Percentiles rank a stretch among this genome's conserved stretches.
These are phyloP conservation scores for Pangasius krempfi DNA, from an alignment of 2,797 vertebrate species.

Conservation along the genomic window DNA sequence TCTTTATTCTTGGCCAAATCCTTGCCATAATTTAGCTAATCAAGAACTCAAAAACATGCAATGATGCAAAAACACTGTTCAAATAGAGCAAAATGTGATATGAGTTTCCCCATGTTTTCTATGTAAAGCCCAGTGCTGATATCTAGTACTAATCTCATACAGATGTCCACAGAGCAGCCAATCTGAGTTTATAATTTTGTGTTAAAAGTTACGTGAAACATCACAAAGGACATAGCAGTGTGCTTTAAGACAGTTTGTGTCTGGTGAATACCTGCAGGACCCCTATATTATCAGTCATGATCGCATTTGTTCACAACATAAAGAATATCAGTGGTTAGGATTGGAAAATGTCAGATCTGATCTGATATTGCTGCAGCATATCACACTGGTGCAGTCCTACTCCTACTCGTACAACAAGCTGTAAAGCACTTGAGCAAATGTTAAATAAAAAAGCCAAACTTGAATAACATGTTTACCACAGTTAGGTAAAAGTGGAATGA, in stretches of 20 bases:
- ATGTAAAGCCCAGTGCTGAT: neutral
- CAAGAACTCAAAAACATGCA: neutral
- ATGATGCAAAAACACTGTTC: neutral
- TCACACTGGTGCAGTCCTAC: neutral
- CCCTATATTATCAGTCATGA: neutral
- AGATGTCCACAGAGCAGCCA: neutral
- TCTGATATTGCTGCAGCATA: neutral
- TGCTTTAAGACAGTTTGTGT: neutral
- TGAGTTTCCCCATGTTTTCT: neutral
- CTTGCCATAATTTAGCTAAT: neutral
- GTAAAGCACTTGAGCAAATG: neutral
- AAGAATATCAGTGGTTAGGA: neutral
- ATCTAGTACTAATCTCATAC: neutral
- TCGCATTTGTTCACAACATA: neutral
- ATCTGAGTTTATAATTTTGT: neutral
- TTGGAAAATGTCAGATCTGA: slow-evolving; percentile 2
- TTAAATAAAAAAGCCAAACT: neutral
- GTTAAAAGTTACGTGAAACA: neutral
- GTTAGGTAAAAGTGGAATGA: neutral
- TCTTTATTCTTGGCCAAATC: neutral
- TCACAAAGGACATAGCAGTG: neutral
- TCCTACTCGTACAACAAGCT: neutral
- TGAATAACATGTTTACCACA: neutral
- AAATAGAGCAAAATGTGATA: neutral
- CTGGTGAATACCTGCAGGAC: neutral